Conservation (phyloP, 2,113 vertebrate genomes). For the Gadus macrocephalus region DNA sequence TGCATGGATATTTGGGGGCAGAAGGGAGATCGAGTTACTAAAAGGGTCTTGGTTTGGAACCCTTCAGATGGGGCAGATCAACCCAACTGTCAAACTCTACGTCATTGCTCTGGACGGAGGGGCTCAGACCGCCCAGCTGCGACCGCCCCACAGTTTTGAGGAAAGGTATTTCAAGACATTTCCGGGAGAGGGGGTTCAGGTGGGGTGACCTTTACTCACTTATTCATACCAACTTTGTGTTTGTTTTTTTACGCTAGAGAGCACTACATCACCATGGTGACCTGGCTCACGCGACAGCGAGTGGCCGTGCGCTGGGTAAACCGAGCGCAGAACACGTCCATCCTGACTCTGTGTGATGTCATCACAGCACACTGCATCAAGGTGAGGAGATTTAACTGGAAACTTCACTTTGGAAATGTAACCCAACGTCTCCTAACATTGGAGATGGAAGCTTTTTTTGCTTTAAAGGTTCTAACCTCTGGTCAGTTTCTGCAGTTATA, state of each 20-base stretch:
- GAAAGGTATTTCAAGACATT: slow-evolving; percentile 51
- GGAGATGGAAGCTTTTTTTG: not conserved
- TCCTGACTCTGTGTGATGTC: slow-evolving; percentile 63
- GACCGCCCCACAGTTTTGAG: slow-evolving; percentile 62
- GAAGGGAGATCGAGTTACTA: no score
- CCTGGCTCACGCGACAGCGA: slow-evolving; percentile 56
- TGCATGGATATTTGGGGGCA: no score
- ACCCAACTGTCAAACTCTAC: slow-evolving; percentile 61
- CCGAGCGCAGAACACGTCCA: slow-evolving; percentile 68
- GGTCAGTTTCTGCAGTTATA: no score
- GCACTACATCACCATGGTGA: slow-evolving; percentile 70
- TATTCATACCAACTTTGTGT: not conserved
- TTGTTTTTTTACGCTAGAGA: slow-evolving; percentile 38
- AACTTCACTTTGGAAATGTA: no score
- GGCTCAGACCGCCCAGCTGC: slow-evolving; percentile 57
- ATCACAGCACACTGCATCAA: slow-evolving; percentile 48
- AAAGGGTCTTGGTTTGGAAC: not conserved
- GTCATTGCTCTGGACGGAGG: slow-evolving; percentile 63
- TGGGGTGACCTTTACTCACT: not conserved
- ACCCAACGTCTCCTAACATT: not conserved
- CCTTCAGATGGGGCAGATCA: slow-evolving; percentile 66
- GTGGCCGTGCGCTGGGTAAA: slow-evolving; percentile 70
- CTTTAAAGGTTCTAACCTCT: no score
- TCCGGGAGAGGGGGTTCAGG: not conserved
- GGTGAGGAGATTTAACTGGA: slow-evolving; percentile 40